Base-by-base conservation (phyloP, 2,113 vertebrate genomes). In the Vulpes ferrilata region DNA sequence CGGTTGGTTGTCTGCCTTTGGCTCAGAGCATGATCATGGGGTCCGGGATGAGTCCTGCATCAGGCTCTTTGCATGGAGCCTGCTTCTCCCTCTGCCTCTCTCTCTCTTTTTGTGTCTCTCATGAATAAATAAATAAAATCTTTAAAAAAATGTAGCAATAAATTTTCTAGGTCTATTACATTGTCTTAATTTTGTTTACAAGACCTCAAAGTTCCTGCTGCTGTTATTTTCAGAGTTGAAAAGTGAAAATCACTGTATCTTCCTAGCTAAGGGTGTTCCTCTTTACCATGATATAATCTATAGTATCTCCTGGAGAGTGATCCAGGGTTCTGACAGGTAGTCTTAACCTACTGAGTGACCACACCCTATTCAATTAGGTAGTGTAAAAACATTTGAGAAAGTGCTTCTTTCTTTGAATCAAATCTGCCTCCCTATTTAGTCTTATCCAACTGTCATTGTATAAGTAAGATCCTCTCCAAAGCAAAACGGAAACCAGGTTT, bases 341-440 rank as follows among this genome's bases (percentile, higher is more conserved):
- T 65, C 76, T 96, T 73, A 76, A 88, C 43, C 43, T 43, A 1
- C 51, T 93, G 62, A 25, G 23, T 53, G 55, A 65, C 85, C 51
- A 90, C 15, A 51, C 27, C 27, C 17, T 71, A 4, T 64, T 83
- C 35, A 74, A 8, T 27, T 60, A 78, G 59, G 64, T 76, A 43
- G 53, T 30, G 20, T 13, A 43, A 90, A 89, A 65, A 67, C n/a
- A 16, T 57, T 91, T 89, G n/a, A 60, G 59, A 88, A 92, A 85
- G 53, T 59, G 38, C 53, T 88, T 95, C 53, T 73, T 89, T 62
- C 20, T 96, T 95, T 93, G 35, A 92, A 57, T 96, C 64, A 59
- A 88, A 84, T 59, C 69, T 55, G 17, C 59, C 38, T 93, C 27
- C 81, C n/a, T 51, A 0, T 51, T 79, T 55, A 79, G 57, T 92